Base-by-base conservation (phyloP, 35 echinoderm and acorn worm genomes). In the Ptychodera flava region DNA sequence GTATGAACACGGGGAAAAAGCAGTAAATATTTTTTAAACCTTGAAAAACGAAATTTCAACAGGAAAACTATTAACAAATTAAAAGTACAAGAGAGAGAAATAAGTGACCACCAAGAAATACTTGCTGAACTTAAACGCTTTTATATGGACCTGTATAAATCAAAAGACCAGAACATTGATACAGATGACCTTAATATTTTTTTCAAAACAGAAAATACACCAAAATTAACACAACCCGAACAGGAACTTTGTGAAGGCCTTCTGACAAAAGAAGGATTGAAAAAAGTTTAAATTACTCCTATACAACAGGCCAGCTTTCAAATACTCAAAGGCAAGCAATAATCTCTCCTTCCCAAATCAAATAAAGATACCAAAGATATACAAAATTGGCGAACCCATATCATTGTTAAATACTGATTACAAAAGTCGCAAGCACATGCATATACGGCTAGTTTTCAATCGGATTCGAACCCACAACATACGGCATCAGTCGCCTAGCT, bases 361-460 rank as follows among this genome's bases (percentile, higher is more conserved):
- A 83, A 83, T 1, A 83, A 89, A 64, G 89, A 90, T 85, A 79
- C 31, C 15, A n/a, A 0, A 10, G 77, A 85, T 35, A 37, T 75
- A 1, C 32, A 88, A 75, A 88, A 88, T 14, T 88, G 80, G 80
- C 12, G 79, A n/a, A 10, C 87, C n/a, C 31, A 88, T 88, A 28
- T 78, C 87, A 28, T 27, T 88, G 29, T 33, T 88, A 81, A 88
- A 82, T 32, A 38, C 78, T 38, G 87, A 88, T 82, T 88, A 88
- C 31, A 88, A n/a, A 88, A 37, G 80, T 82, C 0, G 80, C 16
- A 28, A 79, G 78, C 32, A 82, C 80, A 31, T 88, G 87, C 37
- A 36, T n/a, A n/a, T n/a, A n/a, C n/a, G n/a, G n/a, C n/a, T n/a
- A n/a, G n/a, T n/a, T n/a, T n/a, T n/a, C n/a, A n/a, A n/a, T n/a